phyloP scores from a whole-genome alignment of 1,140 invertebrate genomes.

The Myzus persicae region DNA sequence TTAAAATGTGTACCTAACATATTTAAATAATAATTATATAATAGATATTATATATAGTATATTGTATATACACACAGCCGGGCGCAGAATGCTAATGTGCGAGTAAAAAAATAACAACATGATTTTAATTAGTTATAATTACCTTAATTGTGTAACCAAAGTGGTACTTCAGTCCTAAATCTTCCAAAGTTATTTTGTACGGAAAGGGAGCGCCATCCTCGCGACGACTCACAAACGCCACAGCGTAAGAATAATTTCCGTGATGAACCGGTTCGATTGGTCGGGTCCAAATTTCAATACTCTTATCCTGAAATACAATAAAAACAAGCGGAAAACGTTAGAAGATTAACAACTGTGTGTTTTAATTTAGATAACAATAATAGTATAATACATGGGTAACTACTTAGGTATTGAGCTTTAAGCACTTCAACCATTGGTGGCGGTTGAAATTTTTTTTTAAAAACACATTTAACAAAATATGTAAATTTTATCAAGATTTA shows the following conservation, averaged over 20 bases:
- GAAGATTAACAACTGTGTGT: background rate
- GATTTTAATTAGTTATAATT: constrained; percentile 61
- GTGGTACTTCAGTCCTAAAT: constrained; percentile 79
- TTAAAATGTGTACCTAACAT: background rate
- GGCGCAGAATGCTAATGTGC: no score
- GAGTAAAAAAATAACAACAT: background rate
- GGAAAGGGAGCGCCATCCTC: constrained; percentile 70
- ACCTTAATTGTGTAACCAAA: constrained; percentile 85
- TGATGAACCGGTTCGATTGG: constrained; percentile 65
- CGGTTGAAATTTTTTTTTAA: no score
- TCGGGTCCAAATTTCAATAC: constrained; percentile 67
- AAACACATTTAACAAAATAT: no score
- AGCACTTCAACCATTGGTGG: no score
- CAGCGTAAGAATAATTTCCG: constrained; percentile 66
- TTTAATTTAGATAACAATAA: background rate
- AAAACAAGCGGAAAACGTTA: background rate
- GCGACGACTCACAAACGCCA: constrained; percentile 69
- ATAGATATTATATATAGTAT: no score
- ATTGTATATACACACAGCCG: no score
- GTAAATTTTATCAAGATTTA: no score
- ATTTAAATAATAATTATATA: no score
- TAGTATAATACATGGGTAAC: no score
- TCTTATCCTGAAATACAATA: constrained; percentile 63
- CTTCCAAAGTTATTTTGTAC: constrained; percentile 68
- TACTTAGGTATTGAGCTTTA: no score